Conservation (phyloP, 1,140 invertebrate species). For the Drosophila ananassae region DNA sequence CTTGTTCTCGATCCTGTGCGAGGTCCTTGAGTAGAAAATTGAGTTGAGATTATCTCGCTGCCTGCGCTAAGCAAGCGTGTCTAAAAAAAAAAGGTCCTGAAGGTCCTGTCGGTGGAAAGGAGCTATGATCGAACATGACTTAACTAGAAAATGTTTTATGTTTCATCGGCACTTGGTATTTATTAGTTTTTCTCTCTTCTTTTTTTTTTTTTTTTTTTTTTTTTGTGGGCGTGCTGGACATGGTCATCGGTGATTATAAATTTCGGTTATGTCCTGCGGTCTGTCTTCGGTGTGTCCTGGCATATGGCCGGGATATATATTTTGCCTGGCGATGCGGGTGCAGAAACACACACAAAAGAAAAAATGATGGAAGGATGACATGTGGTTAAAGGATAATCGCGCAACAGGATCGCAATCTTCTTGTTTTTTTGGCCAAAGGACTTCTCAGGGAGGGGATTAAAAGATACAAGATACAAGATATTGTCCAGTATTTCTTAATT, state of each 20-base stretch:
- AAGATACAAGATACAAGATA: not conserved
- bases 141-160: slow-evolving; percentile 77
- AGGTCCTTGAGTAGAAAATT: slow-evolving; percentile 46
- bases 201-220: slow-evolving; percentile 33
- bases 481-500: not conserved
- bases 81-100: slow-evolving; percentile 20
- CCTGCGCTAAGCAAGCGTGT: slow-evolving; percentile 65
- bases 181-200: slow-evolving; percentile 53
- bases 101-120: not conserved
- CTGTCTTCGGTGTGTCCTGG: slow-evolving; percentile 28
- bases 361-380: slow-evolving; percentile 27
- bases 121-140: slow-evolving; percentile 62
- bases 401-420: slow-evolving; percentile 34
- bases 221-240: slow-evolving; percentile 64
- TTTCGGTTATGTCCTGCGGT: slow-evolving; percentile 48
- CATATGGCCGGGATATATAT: slow-evolving; percentile 50
- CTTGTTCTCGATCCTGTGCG: not conserved
- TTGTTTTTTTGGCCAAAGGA: too few relatives aligned
- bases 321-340: slow-evolving; percentile 15
- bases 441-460: not conserved
- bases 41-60: slow-evolving; percentile 75
- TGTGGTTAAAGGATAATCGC: slow-evolving; percentile 54
- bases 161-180: slow-evolving; percentile 57
- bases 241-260: slow-evolving; percentile 77
- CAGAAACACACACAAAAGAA: not conserved